phyloP scores from a whole-genome alignment of 2,797 vertebrate genomes.

The Parambassis ranga region DNA sequence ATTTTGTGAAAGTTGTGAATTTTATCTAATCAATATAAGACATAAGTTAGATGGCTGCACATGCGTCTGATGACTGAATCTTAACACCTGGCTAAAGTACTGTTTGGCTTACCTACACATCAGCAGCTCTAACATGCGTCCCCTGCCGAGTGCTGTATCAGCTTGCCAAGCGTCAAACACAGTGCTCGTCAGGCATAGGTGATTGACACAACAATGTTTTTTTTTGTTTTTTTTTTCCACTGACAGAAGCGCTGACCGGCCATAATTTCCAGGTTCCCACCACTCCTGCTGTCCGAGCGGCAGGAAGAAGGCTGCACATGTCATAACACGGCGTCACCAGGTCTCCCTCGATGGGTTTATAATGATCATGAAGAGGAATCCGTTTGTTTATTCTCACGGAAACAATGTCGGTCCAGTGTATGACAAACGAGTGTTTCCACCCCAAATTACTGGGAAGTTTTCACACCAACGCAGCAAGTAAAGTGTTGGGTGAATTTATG shows the following conservation, averaged over 20 bases:
- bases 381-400: conserved; percentile 62
- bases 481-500: neutral
- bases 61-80: too few relatives aligned
- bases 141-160: neutral
- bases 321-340: conserved; percentile 55
- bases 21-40: too few relatives aligned
- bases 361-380: conserved; percentile 61
- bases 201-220: conserved; percentile 59
- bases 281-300: conserved; percentile 22
- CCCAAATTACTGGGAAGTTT: conserved; percentile 20
- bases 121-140: neutral
- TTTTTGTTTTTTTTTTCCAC: conserved; percentile 57
- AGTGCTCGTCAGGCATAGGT: conserved; percentile 4
- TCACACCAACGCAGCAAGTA: neutral
- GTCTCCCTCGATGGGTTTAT: conserved; percentile 63
- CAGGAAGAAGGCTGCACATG: conserved; percentile 67
- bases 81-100: too few relatives aligned
- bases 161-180: neutral
- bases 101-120: neutral
- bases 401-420: conserved; percentile 54
- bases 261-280: conserved; percentile 57
- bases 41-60: too few relatives aligned
- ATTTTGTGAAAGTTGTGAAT: too few relatives aligned
- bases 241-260: conserved; percentile 44
- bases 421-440: conserved; percentile 45